Evolutionary conservation across 2,888 invertebrate genomes (phyloP).

Genomic region (Cactoblastis cactorum): DNA sequence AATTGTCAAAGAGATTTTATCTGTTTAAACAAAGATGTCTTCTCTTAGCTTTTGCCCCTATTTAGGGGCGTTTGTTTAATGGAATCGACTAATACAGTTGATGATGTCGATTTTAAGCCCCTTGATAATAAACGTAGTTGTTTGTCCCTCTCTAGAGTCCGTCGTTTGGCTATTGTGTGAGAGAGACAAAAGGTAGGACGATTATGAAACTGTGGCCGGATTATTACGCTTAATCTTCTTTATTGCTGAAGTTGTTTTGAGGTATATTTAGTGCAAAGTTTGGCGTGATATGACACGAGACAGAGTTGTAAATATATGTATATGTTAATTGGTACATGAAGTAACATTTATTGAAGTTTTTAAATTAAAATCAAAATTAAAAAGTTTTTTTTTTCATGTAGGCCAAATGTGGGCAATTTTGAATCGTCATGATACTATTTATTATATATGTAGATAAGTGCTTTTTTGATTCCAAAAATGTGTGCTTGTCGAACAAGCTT

Average conservation of each 20-base stretch:
- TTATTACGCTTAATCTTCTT: constrained; percentile 51
- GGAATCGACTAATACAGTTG: constrained; percentile 73
- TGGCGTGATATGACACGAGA: constrained; percentile 11
- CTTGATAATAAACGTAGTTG: constrained; percentile 61
- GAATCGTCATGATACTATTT: too few relatives aligned
- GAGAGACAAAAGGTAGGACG: constrained; percentile 28
- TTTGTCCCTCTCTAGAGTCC: constrained; percentile 29
- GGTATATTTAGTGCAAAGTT: constrained; percentile 21
- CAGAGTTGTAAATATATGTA: neutral
- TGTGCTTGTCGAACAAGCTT: too few relatives aligned
- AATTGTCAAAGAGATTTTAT: constrained; percentile 80
- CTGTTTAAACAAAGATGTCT: constrained; percentile 74
- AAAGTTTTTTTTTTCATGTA: too few relatives aligned
- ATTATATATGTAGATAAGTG: too few relatives aligned
- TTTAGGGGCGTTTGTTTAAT: constrained; percentile 65
- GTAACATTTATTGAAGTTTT: too few relatives aligned
- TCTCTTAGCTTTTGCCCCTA: constrained; percentile 71
- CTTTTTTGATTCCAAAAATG: too few relatives aligned
- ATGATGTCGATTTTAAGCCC: constrained; percentile 69
- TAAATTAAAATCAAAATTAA: too few relatives aligned
- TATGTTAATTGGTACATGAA: too few relatives aligned
- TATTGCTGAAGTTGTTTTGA: constrained; percentile 37
- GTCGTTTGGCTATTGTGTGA: constrained; percentile 21
- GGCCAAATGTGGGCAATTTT: too few relatives aligned
- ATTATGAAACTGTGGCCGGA: constrained; percentile 50